Evolutionary conservation across 64 coral and sea anemone species (phyloP), one percentile per base, ranked within the genome.

Genomic region (Porites australiensis): DNA sequence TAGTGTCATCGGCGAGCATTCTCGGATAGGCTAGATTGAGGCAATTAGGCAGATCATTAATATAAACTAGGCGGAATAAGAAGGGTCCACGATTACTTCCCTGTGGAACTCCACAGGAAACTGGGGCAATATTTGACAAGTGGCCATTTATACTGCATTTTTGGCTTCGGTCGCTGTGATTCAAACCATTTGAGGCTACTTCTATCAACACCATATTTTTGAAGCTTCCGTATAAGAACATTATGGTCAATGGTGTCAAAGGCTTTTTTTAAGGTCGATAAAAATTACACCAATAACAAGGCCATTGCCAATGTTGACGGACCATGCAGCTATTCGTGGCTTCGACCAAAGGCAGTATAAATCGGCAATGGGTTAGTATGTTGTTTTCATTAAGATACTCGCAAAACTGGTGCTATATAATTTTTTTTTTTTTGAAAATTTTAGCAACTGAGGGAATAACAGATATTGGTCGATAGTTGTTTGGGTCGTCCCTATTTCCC

Each of bases 31-130:
- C 46, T 19, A 37, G 10, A 10, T 18, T 71, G 6, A 87, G 68
- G 13, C 43, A 73, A 70, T 72, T 71, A 6, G 85, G 85, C 43
- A 88, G 70, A 69, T 88, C 85, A 50, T 88, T 88, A 72, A 88
- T 72, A 72, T 88, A 88, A 55, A 71, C 44, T 22, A 72, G 85
- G 1, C 27, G 27, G 50, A 88, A 88, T 22, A 88, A 20, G 2
- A 88, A 45, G 57, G 70, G 67, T 58, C 85, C 66, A n/a, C 49
- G 3, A 48, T 48, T 47, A 18, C 72, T 77, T 44, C 74, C 72
- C 21, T 64, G 88, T 45, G 88, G 72, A 8, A 79, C 54, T 18
- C 88, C 75, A 68, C 58, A 90, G 7, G 51, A 55, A 64, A 79
- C 20, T 7, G 58, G 5, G 54, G 15, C 51, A 16, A 18, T 7